These are phyloP conservation scores for Hirtodrosophila alboralis DNA, from an alignment of 2,888 invertebrate genomes.

Conservation along the genomic window DNA sequence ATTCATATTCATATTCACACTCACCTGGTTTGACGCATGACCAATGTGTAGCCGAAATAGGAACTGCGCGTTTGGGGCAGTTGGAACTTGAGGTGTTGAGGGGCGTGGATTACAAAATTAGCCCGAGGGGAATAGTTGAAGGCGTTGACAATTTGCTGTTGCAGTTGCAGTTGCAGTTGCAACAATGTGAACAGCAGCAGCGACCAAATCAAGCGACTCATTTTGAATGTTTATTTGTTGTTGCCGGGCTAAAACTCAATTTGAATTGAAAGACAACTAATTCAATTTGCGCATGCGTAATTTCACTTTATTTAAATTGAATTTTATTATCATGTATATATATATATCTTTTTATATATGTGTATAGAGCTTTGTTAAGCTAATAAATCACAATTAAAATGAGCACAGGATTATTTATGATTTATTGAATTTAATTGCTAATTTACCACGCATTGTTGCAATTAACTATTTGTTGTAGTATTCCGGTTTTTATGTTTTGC, in stretches of 20 bases:
- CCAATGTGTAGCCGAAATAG: constrained; percentile 82
- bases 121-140: constrained; percentile 82
- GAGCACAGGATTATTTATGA: constrained; percentile 32
- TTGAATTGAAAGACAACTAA: constrained; percentile 51
- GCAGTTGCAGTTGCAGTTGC: constrained; percentile 11
- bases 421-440: constrained; percentile 59
- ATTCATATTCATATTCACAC: constrained; percentile 9
- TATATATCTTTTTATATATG: background rate
- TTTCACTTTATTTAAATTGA: constrained; percentile 50
- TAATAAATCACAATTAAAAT: constrained; percentile 72
- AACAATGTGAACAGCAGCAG: constrained; percentile 1
- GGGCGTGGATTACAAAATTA: constrained; percentile 72
- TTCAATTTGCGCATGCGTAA: constrained; percentile 58
- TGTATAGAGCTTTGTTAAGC: constrained; percentile 21
- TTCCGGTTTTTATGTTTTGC: background rate
- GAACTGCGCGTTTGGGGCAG: constrained; percentile 78
- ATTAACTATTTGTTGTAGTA: background rate
- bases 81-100: constrained; percentile 65
- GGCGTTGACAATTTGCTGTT: constrained; percentile 29
- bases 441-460: constrained; percentile 35
- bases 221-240: constrained; percentile 23
- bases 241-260: constrained; percentile 29
- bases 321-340: constrained; percentile 32
- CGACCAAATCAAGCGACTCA: constrained; percentile 14
- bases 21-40: constrained; percentile 81